These are phyloP conservation scores for Peromyscus californicus DNA, from an alignment of 2,113 vertebrate genomes.

Conservation along the genomic window DNA sequence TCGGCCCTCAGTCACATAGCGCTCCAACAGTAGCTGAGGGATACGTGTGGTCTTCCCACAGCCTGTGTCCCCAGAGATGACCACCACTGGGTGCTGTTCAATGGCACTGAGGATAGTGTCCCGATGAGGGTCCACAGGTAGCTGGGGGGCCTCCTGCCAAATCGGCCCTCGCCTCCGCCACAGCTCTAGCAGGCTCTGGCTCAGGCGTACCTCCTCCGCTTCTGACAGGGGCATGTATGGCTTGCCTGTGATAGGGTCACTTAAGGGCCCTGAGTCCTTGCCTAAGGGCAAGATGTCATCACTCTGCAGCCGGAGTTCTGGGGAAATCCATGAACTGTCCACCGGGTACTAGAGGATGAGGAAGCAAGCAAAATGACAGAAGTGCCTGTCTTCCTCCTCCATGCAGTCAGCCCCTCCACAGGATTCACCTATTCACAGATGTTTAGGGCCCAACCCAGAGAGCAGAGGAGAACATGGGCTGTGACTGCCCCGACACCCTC, in stretches of 20 bases:
- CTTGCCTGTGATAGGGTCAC: constrained; percentile 93
- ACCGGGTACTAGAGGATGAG: constrained; percentile 89
- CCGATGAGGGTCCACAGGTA: constrained; percentile 93
- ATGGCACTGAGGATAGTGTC: constrained; percentile 92
- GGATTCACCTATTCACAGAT: neutral
- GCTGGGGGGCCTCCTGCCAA: constrained; percentile 85
- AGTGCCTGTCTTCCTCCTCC: neutral
- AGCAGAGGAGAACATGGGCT: neutral
- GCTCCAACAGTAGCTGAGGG: constrained; percentile 96
- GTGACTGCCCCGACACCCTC: neutral
- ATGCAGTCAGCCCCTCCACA: neutral
- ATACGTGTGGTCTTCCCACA: constrained; percentile 98
- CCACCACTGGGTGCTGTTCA: constrained; percentile 92
- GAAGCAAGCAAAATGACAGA: neutral
- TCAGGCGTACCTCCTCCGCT: constrained; percentile 87
- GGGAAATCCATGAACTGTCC: constrained; percentile 86
- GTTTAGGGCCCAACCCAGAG: neutral
- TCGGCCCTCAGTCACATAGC: constrained; percentile 87
- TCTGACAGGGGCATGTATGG: constrained; percentile 89
- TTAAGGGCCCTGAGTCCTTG: constrained; percentile 86
- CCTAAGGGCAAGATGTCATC: constrained; percentile 89
- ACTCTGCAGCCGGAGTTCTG: constrained; percentile 85
- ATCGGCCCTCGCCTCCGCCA: constrained; percentile 89
- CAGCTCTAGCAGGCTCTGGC: constrained; percentile 88
- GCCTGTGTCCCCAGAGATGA: constrained; percentile 96